Evolutionary conservation across 2,113 vertebrate genomes (phyloP).

Genomic region (Telmatochromis brachygnathus): DNA sequence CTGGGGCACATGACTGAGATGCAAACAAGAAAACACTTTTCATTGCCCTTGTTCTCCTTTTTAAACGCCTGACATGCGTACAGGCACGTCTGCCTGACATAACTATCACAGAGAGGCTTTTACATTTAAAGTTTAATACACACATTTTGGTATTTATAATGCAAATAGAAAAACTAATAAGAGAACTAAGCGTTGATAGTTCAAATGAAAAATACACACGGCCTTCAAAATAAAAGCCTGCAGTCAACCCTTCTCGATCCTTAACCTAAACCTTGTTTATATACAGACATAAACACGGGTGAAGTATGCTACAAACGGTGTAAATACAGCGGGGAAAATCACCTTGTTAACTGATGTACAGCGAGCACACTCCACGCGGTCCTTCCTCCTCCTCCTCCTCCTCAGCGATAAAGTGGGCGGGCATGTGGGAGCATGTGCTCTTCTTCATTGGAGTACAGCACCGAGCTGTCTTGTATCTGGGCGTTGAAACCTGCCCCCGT

Average conservation of each 20-base stretch:
- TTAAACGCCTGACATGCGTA: neutral
- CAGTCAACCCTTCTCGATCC: neutral
- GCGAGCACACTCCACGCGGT: neutral
- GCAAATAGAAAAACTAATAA: neutral
- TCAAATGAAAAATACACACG: neutral
- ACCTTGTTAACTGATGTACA: neutral
- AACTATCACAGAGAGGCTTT: neutral
- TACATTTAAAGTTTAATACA: neutral
- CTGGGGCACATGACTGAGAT: neutral
- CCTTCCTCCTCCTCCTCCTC: neutral
- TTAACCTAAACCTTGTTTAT: neutral
- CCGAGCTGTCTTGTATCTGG: neutral
- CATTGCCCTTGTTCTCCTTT: neutral
- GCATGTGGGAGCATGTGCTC: neutral
- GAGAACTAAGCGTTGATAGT: neutral
- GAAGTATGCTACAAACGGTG: neutral
- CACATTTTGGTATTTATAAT: neutral
- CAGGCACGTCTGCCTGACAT: neutral
- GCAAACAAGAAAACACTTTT: neutral
- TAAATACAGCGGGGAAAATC: neutral
- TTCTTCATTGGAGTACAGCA: conserved; percentile 11
- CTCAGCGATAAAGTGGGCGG: neutral
- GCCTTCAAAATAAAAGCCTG: neutral
- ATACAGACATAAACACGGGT: neutral
- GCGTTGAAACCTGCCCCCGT: neutral